Evolutionary conservation across 1,140 invertebrate species (phyloP), one percentile per base, ranked within the genome.

Genomic region (Caenorhabditis inopinata): DNA sequence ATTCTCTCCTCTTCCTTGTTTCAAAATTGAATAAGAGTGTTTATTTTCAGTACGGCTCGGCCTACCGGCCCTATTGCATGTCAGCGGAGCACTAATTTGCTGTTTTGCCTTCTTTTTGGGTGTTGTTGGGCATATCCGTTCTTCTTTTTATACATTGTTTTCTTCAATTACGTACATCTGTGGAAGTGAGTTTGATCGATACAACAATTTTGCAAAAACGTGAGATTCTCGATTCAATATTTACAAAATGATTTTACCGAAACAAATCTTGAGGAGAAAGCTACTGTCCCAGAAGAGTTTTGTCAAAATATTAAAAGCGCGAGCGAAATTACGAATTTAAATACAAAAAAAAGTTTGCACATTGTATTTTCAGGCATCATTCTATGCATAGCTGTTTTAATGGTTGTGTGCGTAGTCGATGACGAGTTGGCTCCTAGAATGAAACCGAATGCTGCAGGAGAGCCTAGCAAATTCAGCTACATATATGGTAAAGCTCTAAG

Each of bases 331-430:
- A 7, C 6, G 14, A 42, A 42, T 42, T 42, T 27, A 68, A 25
- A 27, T 16, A 7, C 5, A 35, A 35, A 68, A n/a, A 11, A 68
- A 68, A n/a, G n/a, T n/a, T n/a, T n/a, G n/a, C 23, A 68, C 16
- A 23, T 23, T 16, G 14, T 35, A 79, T 25, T 79, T 78, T 29
- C 12, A 83, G 84, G 83, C 27, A 76, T 85, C 21, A 78, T 84
- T 21, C 73, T 85, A 12, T 79, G 74, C 27, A 81, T 81, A 12
- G 80, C 83, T n/a, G 83, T 85, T 16, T 38, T 85, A n/a, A 81
- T 85, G 80, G 80, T 85, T 16, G 83, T 85, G 9, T 85, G 84
- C 48, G 81, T 85, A 11, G 84, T 85, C 9, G 84, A 85, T 32
- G 84, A 85, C 68, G 84, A 85, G 42, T 32, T 85, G 18, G 74